phyloP scores from a whole-genome alignment of 2,797 vertebrate genomes.

The Dipus sagitta region DNA sequence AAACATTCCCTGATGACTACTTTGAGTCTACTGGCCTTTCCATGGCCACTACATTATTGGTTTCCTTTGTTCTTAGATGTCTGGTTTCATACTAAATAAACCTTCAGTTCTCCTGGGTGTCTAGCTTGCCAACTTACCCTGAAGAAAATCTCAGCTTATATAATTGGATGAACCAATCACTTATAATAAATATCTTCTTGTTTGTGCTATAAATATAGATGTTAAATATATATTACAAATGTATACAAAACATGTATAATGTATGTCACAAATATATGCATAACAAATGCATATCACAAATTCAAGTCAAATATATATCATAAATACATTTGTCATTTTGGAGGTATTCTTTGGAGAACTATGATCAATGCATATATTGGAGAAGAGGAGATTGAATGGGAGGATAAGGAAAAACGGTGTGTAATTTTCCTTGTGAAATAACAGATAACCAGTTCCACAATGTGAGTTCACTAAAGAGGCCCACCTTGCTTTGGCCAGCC shows the following conservation, averaged over 20 bases:
- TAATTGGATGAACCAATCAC: not conserved
- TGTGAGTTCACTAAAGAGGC: not conserved
- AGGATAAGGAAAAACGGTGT: not conserved
- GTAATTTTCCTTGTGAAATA: conserved; percentile 1
- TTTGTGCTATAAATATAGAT: not conserved
- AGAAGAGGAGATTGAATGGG: not conserved
- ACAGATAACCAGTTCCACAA: not conserved
- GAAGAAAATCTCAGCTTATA: not conserved
- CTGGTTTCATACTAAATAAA: not conserved
- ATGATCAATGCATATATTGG: not conserved
- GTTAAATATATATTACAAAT: not conserved
- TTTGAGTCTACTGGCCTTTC: not conserved
- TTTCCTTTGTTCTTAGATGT: not conserved
- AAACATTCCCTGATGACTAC: not conserved
- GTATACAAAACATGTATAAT: too few relatives aligned
- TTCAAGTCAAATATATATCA: not conserved
- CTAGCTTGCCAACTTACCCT: not conserved
- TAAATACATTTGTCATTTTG: not conserved
- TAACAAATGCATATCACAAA: not conserved
- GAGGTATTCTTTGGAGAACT: not conserved
- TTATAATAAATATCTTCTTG: not conserved
- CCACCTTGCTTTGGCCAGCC: conserved; percentile 2
- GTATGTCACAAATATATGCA: too few relatives aligned
- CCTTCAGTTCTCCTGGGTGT: not conserved
- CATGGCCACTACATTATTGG: not conserved